Evolutionary conservation across 2,888 invertebrate genomes (phyloP).

Genomic region (Chalcis sispes): DNA sequence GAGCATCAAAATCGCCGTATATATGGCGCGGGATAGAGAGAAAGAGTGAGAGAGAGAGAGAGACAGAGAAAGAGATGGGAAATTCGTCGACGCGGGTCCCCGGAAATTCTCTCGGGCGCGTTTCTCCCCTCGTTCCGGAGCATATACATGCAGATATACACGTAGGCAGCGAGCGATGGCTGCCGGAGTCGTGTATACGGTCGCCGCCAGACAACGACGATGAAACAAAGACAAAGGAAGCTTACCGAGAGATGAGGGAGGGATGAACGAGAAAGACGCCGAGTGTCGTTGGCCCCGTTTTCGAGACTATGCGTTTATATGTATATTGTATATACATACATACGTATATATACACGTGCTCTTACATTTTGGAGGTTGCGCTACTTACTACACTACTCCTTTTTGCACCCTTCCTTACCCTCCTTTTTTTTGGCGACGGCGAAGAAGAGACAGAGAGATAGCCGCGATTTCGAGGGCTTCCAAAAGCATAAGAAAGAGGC

Average conservation of each 20-base stretch:
- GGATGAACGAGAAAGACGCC: not conserved
- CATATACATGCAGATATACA: too few species aligned
- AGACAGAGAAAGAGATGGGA: not conserved
- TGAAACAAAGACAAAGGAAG: too few species aligned
- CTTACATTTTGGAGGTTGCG: conserved; percentile 2
- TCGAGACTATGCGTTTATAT: too few species aligned
- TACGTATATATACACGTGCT: not conserved
- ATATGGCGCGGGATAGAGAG: too few species aligned
- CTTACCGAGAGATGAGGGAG: not conserved
- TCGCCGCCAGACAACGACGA: conserved; percentile 16
- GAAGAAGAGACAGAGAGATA: conserved; percentile 43
- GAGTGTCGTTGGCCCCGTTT: conserved; percentile 51
- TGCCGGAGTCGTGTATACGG: too few species aligned
- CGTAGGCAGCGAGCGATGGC: not conserved
- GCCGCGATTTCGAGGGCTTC: too few species aligned
- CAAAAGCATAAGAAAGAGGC: too few species aligned
- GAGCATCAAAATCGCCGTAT: too few species aligned
- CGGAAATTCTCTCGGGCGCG: not conserved
- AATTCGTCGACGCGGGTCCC: not conserved
- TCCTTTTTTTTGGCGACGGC: not conserved
- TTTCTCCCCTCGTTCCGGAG: conserved; percentile 2
- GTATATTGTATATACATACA: too few species aligned
- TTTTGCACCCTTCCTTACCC: not conserved
- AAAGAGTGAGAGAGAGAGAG: not conserved
- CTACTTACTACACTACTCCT: conserved; percentile 2